phyloP scores from a whole-genome alignment of 2,888 invertebrate genomes.

The Podotricha telesiphe region DNA sequence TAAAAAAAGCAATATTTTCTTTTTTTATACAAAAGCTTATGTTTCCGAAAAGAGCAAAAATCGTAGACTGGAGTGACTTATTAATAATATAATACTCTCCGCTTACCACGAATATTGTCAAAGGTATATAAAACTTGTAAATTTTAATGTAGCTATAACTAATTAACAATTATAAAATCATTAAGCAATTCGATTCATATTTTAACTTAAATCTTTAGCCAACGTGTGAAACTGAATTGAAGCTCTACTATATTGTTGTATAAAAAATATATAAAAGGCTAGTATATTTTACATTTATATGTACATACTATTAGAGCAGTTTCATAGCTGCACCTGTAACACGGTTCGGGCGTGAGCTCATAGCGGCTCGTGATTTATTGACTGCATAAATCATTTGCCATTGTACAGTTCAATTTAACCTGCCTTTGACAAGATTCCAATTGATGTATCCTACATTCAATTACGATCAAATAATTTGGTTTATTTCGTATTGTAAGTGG shows the following conservation, averaged over 20 bases:
- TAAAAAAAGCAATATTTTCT: no score
- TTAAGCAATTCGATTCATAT: no score
- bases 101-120: no score
- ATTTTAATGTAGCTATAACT: no score
- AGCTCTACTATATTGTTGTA: neutral
- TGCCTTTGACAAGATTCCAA: constrained; percentile 40
- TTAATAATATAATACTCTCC: no score
- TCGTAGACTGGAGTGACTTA: no score
- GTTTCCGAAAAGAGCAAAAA: no score
- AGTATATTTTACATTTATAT: constrained; percentile 8
- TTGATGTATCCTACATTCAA: constrained; percentile 34
- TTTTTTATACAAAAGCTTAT: no score
- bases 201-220: neutral
- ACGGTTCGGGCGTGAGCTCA: constrained; percentile 49
- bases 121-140: no score
- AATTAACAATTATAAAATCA: no score
- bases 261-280: constrained; percentile 3
- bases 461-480: constrained; percentile 27
- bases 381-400: constrained; percentile 41
- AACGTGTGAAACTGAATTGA: no score
- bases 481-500: neutral
- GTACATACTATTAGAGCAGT: constrained; percentile 15
- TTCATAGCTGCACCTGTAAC: constrained; percentile 43
- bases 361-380: constrained; percentile 44
- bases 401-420: constrained; percentile 39